phyloP scores from a whole-genome alignment of 2,113 vertebrate species.

The Microcebus murinus region DNA sequence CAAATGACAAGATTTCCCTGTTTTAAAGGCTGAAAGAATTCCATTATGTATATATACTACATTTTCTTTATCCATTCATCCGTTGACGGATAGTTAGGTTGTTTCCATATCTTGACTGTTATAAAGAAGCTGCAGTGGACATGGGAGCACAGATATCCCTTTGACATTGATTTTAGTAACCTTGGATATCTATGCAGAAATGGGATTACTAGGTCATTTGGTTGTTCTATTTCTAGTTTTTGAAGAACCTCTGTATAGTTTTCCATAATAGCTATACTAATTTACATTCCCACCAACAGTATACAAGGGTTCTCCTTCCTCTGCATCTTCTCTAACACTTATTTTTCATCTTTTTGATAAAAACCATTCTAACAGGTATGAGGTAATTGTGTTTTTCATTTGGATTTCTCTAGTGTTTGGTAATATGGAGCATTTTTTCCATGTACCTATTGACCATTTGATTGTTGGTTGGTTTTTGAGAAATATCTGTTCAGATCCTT shows the following conservation, averaged over 20 bases:
- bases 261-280: background rate
- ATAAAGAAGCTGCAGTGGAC: background rate
- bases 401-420: background rate
- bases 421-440: background rate
- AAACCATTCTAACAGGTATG: background rate
- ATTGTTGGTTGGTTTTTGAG: background rate
- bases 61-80: background rate
- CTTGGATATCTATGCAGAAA: background rate
- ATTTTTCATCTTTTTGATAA: background rate
- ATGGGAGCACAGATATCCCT: background rate
- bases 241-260: background rate
- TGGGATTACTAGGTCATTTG: background rate
- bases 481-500: background rate
- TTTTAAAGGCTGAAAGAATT: background rate
- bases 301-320: background rate
- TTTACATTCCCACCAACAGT: background rate
- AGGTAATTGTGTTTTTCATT: background rate
- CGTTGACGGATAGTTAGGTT: background rate
- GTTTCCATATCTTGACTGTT: background rate
- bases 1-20: background rate
- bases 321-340: background rate
- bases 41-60: background rate
- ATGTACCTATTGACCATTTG: background rate
- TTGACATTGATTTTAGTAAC: background rate
- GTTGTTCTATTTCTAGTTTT: background rate